Evolutionary conservation across 2,888 invertebrate genomes (phyloP), one percentile per base, ranked within the genome.

Genomic region (Tetropium fuscum): DNA sequence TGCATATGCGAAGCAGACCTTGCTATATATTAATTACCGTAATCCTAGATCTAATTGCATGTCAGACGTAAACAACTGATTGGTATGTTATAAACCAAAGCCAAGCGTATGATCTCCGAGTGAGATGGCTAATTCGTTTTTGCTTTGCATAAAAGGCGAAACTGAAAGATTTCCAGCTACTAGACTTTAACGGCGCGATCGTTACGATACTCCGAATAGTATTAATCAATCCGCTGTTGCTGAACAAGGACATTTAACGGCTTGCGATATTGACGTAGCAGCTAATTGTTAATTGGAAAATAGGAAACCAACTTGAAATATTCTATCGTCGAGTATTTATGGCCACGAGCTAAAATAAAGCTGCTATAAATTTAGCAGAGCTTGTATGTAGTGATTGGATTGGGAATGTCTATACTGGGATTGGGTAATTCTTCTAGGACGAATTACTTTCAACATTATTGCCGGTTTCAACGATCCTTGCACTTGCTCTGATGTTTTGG

Each of bases 41-140:
- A 25, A 43, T 25, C 43, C 25, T 11, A 15, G 43, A 43, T 43
- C 20, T 43, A 25, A 43, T 43, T 43, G 25, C 22, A 43, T 11
- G 40, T 34, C 40, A 11, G 18, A 10, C 20, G 15, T 34, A 40
- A 40, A 40, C 20, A 19, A 40, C 40, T 18, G 40, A 40, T 40
- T 40, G 11, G 40, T 19, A 40, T 34, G 34, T 34, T 34, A 34
- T 34, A 34, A 34, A 34, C 34, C 15, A 34, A 34, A 34, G 34
- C 15, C 11, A 34, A 34, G 34, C 15, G 34, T 34, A 34, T 34
- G 34, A 34, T 34, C 34, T 34, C 15, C 8, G 15, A 34, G 34
- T 34, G 13, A 34, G 34, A 34, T 34, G 15, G 13, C 34, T 34
- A 34, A 34, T 34, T 34, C 7, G 34, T 34, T 34, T 34, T 34